Base-by-base conservation (phyloP, 1,140 invertebrate species). In the Aethina tumida region DNA sequence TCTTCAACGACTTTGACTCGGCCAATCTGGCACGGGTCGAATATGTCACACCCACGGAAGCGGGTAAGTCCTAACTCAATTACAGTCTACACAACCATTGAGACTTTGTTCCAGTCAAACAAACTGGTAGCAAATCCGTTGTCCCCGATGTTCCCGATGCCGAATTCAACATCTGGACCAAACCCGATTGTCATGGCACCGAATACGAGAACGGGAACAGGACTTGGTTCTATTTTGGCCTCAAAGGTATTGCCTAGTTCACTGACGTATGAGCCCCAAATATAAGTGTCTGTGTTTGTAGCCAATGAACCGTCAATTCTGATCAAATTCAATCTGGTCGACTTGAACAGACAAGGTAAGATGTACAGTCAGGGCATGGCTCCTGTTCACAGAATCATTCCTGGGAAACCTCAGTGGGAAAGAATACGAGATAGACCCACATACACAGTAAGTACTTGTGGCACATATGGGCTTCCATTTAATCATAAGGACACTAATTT, bases 171-270 rank as follows among this genome's bases (percentile, higher is more conserved):
- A 59, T 93, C 13, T 94, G 89, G 89, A 93, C 89, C 2, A 77
- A 77, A 46, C 85, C 85, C 2, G 91, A 94, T 60, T 91, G 87
- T 68, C 75, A 73, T 42, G 88, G 84, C 17, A 91, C 87, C 7
- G 77, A 83, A 53, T 92, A 77, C 73, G 84, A 92, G 64, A 94
- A 92, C 69, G 79, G 77, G 13, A 92, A 92, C 57, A 73, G 87
- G 43, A 90, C 89, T 2, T 95, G 91, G 91, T 95, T 95, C 67
- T 82, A 90, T 58, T 95, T 95, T 73, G 85, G 85, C n/a, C 65
- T 95, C 19, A 59, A 57, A 58, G 52, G 58, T 61, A 52, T 27
- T 13, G 13, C 8, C 3, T 27, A 27, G n/a, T 10, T 15, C 10
- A 36, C 19, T 19, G 1, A 34, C 3, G 9, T 9, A 2, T 2